These are phyloP conservation scores for Drusus annulatus DNA, from an alignment of 1,140 invertebrate genomes.

Conservation along the genomic window DNA sequence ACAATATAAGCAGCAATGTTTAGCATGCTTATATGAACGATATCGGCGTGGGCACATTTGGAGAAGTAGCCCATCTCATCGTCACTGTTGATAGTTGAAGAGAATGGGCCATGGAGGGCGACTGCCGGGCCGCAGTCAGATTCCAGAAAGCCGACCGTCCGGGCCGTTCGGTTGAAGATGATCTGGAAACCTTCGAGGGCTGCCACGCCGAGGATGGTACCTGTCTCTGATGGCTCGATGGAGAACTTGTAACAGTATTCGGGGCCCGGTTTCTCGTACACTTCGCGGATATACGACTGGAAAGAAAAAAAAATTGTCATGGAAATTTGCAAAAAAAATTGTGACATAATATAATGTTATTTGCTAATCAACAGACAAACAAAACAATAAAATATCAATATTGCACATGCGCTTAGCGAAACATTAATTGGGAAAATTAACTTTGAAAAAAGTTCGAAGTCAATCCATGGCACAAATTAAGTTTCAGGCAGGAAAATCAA, in stretches of 20 bases:
- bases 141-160: constrained; percentile 54
- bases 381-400: not conserved
- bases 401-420: not conserved
- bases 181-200: constrained; percentile 57
- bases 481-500: too few relatives aligned
- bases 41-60: constrained; percentile 34
- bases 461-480: too few relatives aligned
- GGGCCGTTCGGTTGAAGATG: constrained; percentile 53
- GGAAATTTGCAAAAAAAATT: too few relatives aligned
- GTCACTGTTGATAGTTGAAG: not conserved
- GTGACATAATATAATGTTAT: not conserved
- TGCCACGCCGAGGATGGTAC: constrained; percentile 53
- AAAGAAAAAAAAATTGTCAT: too few relatives aligned
- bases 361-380: not conserved
- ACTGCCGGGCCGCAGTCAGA: constrained; percentile 55
- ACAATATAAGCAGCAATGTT: constrained; percentile 55
- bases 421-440: too few relatives aligned
- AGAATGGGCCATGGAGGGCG: constrained; percentile 39
- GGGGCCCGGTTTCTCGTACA: constrained; percentile 39
- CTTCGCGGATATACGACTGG: constrained; percentile 55
- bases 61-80: constrained; percentile 39
- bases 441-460: too few relatives aligned
- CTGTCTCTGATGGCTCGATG: constrained; percentile 49
- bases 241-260: constrained; percentile 57
- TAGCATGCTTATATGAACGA: constrained; percentile 40